Evolutionary conservation across 2,888 invertebrate species (phyloP), one percentile per base, ranked within the genome.

Genomic region (Diplolepis rosae): DNA sequence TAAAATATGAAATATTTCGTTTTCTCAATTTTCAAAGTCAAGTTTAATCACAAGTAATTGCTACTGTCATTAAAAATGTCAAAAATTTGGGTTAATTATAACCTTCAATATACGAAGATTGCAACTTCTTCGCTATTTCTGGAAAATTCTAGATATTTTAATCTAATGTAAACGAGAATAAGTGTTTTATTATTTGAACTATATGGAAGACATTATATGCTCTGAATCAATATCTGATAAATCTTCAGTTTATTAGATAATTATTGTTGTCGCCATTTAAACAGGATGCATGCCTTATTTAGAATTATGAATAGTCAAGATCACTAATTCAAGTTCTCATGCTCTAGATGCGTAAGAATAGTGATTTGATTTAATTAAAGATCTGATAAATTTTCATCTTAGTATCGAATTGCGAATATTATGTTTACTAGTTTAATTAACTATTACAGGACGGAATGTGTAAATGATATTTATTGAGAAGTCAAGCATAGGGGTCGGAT

Each of bases 381-480:
- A 32, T n/a, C 35, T 22, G 7, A 24, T 61, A 24, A 24, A 39
- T 61, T 61, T 61, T 61, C 22, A 5, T 56, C 11, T 9, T 52
- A 13, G 24, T 50, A 39, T 61, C 35, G n/a, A 61, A 61, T 61
- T 61, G 24, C 61, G 22, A 56, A 56, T 56, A 56, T 56, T 56
- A 24, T 39, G 30, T 15, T 54, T 32, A 30, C 18, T 15, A 54
- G 24, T 32, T 56, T 39, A 61, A 61, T 22, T 61, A 61, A 22
- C 35, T 24, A 39, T 61, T n/a, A 61, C 22, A 22, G n/a, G 24
- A 61, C 24, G 30, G 15, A 18, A 18, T 32, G 39, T 39, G 13
- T 24, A 39, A 35, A 61, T 39, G 39, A 39, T 61, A 61, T 61
- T 61, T 61, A 61, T 61, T 61, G 39, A 39, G n/a, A 24, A 61